These are phyloP conservation scores for Tenthredo amoena DNA, from an alignment of 2,888 invertebrate species.

Conservation along the genomic window DNA sequence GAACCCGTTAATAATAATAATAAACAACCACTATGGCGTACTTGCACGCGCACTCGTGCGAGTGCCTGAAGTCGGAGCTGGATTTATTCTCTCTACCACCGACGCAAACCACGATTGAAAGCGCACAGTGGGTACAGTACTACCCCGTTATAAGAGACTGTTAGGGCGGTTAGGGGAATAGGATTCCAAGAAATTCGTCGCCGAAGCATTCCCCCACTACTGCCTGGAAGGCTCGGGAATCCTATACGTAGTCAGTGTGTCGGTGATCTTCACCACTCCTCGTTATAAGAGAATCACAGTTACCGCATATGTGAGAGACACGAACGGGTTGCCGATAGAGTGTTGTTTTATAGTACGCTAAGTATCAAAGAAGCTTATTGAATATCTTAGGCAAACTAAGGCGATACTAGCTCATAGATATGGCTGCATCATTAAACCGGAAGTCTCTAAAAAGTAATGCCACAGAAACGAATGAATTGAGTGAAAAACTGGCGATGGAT, in stretches of 20 bases:
- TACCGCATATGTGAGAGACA: background rate
- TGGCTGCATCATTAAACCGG: background rate
- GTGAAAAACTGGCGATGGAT: background rate
- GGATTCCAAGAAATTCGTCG: background rate
- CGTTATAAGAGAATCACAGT: background rate
- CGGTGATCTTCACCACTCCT: background rate
- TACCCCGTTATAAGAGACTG: slow-evolving; percentile 1
- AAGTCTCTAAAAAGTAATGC: background rate
- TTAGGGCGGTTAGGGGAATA: background rate
- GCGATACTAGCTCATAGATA: background rate
- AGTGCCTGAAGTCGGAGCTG: slow-evolving; percentile 60
- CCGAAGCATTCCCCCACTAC: background rate
- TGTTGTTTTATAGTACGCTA: slow-evolving; percentile 3
- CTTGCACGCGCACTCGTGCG: slow-evolving; percentile 59
- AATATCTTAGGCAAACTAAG: background rate
- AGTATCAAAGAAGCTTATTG: background rate
- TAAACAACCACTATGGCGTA: slow-evolving; percentile 57
- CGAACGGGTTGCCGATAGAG: background rate
- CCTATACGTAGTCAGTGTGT: background rate
- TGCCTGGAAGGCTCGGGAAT: background rate
- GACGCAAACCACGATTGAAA: slow-evolving; percentile 63
- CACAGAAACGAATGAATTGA: background rate
- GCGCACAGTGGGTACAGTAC: slow-evolving; percentile 59
- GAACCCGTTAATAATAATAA: background rate
- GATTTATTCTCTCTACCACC: slow-evolving; percentile 63